Base-by-base conservation (phyloP, 1,140 invertebrate genomes). In the Drosophila baimaii region DNA sequence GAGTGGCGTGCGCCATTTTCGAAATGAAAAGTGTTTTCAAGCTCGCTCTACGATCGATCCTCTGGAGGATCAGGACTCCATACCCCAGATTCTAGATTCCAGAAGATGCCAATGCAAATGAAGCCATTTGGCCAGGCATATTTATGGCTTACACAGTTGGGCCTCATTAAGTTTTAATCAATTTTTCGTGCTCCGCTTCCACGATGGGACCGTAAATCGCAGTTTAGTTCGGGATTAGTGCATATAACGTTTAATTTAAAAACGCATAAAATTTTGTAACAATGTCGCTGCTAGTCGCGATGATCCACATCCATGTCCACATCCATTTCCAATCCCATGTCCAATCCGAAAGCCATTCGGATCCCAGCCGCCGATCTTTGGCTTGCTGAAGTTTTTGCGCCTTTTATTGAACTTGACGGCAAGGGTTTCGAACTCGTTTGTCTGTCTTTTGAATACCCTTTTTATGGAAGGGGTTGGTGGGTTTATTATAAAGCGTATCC, bases 181-280 rank as follows among this genome's bases (percentile, higher is more conserved):
- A 86, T 86, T 83, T 86, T 86, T 86, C 59, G 58, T 76, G 75
- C 75, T 78, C 33, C 54, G 62, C 39, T 58, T 58, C 70, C 52
- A 31, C 47, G 71, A 47, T 41, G 47, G 49, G 63, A 54, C 85
- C 83, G 80, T 88, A 83, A 89, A 89, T 89, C 79, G 84, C 84
- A 74, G 84, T 89, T 88, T 89, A 88, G 77, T 80, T 80, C 79
- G 64, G 77, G 83, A 86, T 88, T 86, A 86, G 83, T 62, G 83
- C 83, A 83, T 88, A 88, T 79, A 90, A 91, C 86, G 88, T 90
- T 90, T 90, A 90, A 90, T 90, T 88, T 90, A 79, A 90, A 88
- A 90, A 90, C 73, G 77, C 83, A 90, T 90, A 88, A 90, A 90
- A 90, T 74, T 77, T 81, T 90, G 82, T 90, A 90, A 90, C 79